Conservation (phyloP, 1,140 invertebrate species). For the Campoletis sonorensis region DNA sequence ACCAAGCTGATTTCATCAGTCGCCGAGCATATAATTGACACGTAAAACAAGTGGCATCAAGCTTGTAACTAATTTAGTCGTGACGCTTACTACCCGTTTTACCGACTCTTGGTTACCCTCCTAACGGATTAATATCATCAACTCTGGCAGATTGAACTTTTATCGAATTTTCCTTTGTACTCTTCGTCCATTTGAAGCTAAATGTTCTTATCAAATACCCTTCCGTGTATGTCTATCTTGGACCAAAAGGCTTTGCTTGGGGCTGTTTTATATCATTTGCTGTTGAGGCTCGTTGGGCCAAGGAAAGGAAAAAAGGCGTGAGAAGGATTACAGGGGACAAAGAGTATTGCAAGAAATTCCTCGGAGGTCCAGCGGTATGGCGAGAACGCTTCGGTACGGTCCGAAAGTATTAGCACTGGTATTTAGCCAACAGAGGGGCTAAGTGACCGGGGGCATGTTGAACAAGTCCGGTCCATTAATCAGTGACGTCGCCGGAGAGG, state of each 20-base stretch:
- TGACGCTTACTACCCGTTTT: not conserved
- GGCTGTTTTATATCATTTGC: not conserved
- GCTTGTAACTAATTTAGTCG: not conserved
- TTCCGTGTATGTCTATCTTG: not conserved
- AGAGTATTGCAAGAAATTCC: constrained; percentile 39
- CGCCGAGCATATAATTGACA: constrained; percentile 12
- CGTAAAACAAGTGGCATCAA: constrained; percentile 7
- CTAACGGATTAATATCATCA: not conserved
- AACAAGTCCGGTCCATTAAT: constrained; percentile 70
- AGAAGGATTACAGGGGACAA: constrained; percentile 30
- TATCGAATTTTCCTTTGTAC: not conserved
- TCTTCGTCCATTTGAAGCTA: too few species aligned
- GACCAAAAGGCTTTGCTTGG: not conserved
- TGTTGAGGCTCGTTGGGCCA: not conserved
- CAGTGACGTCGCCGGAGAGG: constrained; percentile 61
- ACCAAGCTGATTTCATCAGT: constrained; percentile 28
- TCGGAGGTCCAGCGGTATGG: constrained; percentile 42
- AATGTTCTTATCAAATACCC: too few species aligned
- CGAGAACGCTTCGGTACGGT: constrained; percentile 46
- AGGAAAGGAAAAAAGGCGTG: not conserved
- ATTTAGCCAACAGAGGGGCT: constrained; percentile 65
- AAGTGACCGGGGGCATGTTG: constrained; percentile 61
- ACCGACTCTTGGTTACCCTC: not conserved
- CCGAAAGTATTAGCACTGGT: constrained; percentile 63
- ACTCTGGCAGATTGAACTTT: not conserved